Conservation (phyloP, 2,797 vertebrate genomes). For the Bothrops alternatus region DNA sequence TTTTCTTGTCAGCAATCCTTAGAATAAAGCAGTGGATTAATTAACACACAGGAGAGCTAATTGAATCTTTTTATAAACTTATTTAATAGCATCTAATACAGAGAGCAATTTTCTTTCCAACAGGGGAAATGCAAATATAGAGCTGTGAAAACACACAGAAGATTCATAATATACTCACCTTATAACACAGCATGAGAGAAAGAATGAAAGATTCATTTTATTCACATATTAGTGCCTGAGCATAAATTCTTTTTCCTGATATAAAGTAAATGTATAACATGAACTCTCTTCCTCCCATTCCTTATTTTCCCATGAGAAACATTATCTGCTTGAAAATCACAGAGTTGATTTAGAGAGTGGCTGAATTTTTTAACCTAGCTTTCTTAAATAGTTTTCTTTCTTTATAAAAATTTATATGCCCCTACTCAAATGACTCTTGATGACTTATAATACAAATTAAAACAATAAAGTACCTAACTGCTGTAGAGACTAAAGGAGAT, state of each 20-base stretch:
- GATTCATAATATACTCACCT: background rate
- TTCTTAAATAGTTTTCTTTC: background rate
- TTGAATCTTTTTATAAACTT: conserved; percentile 35
- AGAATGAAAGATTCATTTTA: conserved; percentile 1
- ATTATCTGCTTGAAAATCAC: background rate
- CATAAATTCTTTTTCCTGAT: background rate
- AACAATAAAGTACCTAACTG: background rate
- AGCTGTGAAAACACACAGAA: background rate
- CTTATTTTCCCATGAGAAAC: background rate
- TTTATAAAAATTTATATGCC: background rate
- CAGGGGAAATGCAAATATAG: conserved; percentile 23
- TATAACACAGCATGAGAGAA: background rate
- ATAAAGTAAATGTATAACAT: background rate
- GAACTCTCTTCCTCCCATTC: background rate
- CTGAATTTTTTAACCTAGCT: background rate
- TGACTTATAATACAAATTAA: background rate
- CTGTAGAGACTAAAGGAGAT: background rate
- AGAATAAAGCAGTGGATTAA: conserved; percentile 40
- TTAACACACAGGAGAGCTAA: conserved; percentile 45
- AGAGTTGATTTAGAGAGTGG: background rate
- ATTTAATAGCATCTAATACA: conserved; percentile 33
- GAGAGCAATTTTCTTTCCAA: conserved; percentile 27
- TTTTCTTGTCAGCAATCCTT: conserved; percentile 30
- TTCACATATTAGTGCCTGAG: background rate
- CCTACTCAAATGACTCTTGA: background rate